Evolutionary conservation across 2,888 invertebrate species (phyloP), one percentile per base, ranked within the genome.

Genomic region (Diploptera punctata): DNA sequence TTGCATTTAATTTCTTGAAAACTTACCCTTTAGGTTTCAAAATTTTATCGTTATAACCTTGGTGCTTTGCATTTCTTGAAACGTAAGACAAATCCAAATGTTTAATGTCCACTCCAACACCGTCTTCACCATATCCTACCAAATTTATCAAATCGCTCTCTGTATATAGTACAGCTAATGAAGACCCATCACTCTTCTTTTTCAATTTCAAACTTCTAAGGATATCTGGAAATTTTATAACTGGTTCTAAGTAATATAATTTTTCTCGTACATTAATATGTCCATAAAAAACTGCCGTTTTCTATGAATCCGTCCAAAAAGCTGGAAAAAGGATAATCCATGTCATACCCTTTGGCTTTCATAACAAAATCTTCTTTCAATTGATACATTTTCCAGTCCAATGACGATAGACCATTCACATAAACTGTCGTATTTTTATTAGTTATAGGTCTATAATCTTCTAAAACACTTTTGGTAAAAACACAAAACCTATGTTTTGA

Each of bases 221-320:
- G 21, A 70, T 44, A 4, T 16, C 9, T 19, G 61, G 71, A 67
- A 67, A 71, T 33, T 67, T 65, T 18, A 3, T 49, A 18, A 71
- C 9, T 1, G 52, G 71, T 62, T 71, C 71, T 16, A 71, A 9
- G 31, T 67, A 71, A 44, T 67, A 71, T 18, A 38, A 31, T 18
- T 21, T 65, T 16, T 43, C n/a, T 3, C 26, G 2, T 26, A 71
- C 24, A 47, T 26, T 9, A 5, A 71, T 29, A 2, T 33, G 26
- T 29, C 71, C 71, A 52, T 65, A 71, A 18, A n/a, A 71, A 71
- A 18, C 67, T 57, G 1, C 31, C 2, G 18, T 69, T 49, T 18
- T 33, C 18, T 33, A 69, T 57, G 24, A 33, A 69, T 5, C 69
- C 69, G 4, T 60, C 38, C 16, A 69, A 16, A 31, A n/a, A 54